Conservation (phyloP, 2,888 invertebrate genomes). For the Monopis laevigella region DNA sequence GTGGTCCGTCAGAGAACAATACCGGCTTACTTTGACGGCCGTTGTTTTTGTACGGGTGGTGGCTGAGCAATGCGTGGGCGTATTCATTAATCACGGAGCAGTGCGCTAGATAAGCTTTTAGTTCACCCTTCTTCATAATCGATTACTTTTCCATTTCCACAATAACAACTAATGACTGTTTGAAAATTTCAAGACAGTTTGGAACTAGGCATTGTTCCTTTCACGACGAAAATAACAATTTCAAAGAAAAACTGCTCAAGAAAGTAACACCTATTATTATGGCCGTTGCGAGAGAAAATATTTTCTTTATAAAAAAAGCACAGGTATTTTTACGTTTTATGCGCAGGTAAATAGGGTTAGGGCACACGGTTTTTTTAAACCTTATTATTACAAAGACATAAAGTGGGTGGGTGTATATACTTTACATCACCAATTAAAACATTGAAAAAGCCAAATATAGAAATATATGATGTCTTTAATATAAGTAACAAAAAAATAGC, state of each 20-base stretch:
- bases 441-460: too few relatives aligned
- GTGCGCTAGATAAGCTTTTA: slow-evolving; percentile 44
- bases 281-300: too few relatives aligned
- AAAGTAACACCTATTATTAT: too few relatives aligned
- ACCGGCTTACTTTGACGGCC: slow-evolving; percentile 38
- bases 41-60: slow-evolving; percentile 45
- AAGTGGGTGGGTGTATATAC: too few relatives aligned
- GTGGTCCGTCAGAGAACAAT: slow-evolving; percentile 35
- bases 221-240: neutral
- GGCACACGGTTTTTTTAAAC: too few relatives aligned
- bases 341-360: too few relatives aligned
- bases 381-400: too few relatives aligned
- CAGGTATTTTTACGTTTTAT: too few relatives aligned
- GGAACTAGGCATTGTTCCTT: slow-evolving; percentile 4
- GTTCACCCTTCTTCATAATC: slow-evolving; percentile 23
- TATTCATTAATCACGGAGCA: slow-evolving; percentile 59
- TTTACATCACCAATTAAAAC: too few relatives aligned
- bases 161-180: slow-evolving; percentile 10
- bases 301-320: too few relatives aligned
- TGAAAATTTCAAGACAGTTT: slow-evolving; percentile 6
- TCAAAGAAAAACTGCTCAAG: neutral
- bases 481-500: too few relatives aligned
- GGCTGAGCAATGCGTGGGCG: slow-evolving; percentile 33
- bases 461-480: too few relatives aligned
- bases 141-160: slow-evolving; percentile 15